phyloP scores from a whole-genome alignment of 1,140 invertebrate genomes.

The Mesaphorura yosii region DNA sequence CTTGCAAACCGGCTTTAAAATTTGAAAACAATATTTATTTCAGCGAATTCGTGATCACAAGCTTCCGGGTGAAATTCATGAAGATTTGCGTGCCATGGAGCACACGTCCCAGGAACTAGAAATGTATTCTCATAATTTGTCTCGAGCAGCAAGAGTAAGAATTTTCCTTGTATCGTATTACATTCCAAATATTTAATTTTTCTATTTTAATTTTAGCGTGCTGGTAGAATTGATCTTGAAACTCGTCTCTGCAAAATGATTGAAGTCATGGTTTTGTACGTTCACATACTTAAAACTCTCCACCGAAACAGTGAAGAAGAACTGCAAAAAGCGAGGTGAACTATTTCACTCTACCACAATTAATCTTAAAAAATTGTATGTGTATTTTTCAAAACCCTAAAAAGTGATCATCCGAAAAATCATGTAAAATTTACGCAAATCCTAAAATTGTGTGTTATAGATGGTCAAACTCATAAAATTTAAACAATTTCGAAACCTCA shows the following conservation, averaged over 20 bases:
- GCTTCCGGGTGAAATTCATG: slow-evolving; percentile 1
- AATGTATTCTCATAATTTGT: slow-evolving; percentile 7
- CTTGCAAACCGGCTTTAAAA: too few species aligned
- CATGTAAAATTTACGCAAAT: neutral
- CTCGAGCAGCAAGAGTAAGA: slow-evolving; percentile 15
- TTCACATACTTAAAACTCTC: slow-evolving; percentile 22
- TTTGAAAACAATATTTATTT: too few species aligned
- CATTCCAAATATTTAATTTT: neutral
- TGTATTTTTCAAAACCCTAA: neutral
- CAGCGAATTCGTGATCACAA: neutral
- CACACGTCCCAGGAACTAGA: slow-evolving; percentile 18
- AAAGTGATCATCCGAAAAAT: neutral
- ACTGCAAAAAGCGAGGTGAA: neutral
- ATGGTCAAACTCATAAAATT: too few species aligned
- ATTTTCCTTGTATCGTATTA: neutral
- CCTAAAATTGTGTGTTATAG: too few species aligned
- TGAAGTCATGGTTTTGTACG: slow-evolving; percentile 29
- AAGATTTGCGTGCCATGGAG: slow-evolving; percentile 6
- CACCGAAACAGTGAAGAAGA: slow-evolving; percentile 10
- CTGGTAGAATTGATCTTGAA: slow-evolving; percentile 27
- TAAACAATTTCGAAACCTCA: too few species aligned
- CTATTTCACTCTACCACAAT: too few species aligned
- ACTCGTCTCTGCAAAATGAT: slow-evolving; percentile 27
- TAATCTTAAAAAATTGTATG: neutral
- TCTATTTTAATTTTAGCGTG: slow-evolving; percentile 7